These are phyloP conservation scores for Cherax destructor DNA, from an alignment of 1,140 invertebrate genomes.

Conservation along the genomic window DNA sequence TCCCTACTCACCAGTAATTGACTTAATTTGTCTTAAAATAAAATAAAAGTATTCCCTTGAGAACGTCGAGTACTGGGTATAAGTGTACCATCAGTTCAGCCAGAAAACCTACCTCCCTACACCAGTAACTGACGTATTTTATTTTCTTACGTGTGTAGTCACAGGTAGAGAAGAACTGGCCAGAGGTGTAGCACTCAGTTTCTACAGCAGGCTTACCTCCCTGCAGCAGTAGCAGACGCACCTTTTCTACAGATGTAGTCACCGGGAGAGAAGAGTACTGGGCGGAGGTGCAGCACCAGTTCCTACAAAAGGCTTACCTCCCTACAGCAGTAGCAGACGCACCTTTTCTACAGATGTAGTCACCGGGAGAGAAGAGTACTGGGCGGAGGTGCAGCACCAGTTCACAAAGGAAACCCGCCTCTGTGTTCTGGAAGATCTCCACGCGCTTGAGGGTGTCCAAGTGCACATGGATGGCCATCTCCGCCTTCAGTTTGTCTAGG, in stretches of 20 bases:
- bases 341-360: constrained; percentile 99
- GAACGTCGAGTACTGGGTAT: too few species aligned
- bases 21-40: too few species aligned
- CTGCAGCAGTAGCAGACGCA: constrained; percentile 75
- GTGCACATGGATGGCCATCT: constrained; percentile 99
- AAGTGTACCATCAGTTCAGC: too few species aligned
- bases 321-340: constrained; percentile 54
- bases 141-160: background rate
- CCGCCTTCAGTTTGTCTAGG: constrained; percentile 96
- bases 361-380: constrained; percentile 97
- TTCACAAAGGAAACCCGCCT: constrained; percentile 98
- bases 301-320: background rate
- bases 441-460: constrained; percentile 97
- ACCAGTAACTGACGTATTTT: too few species aligned
- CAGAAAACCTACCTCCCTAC: too few species aligned
- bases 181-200: background rate
- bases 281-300: background rate
- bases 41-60: too few species aligned
- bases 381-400: constrained; percentile 94
- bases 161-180: background rate
- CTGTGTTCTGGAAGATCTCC: constrained; percentile 99
- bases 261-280: constrained; percentile 96
- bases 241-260: constrained; percentile 99
- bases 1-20: too few species aligned
- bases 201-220: background rate